Percentiles rank a stretch among this genome's conserved stretches.
phyloP scores from a whole-genome alignment of 2,797 vertebrate genomes.

The Cheracebus regulus region DNA sequence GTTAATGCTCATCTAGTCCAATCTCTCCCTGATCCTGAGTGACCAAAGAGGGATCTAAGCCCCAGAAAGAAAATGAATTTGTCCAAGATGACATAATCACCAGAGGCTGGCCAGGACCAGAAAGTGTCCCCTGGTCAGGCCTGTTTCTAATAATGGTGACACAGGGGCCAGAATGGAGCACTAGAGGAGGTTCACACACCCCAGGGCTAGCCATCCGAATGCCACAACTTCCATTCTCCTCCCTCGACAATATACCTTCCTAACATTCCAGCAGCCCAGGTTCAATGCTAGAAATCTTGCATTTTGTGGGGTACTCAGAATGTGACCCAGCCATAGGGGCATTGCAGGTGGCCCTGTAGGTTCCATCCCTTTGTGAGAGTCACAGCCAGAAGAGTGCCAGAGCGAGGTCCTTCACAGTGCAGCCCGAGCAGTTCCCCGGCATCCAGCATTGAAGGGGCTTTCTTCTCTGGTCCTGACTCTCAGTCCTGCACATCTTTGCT shows the following conservation, averaged over 20 bases:
- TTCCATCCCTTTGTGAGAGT: neutral
- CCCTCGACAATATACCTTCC: neutral
- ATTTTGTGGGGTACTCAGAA: neutral
- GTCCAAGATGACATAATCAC: neutral
- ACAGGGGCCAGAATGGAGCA: neutral
- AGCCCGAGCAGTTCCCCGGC: fast-evolving
- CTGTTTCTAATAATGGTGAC: neutral
- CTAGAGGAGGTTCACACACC: neutral
- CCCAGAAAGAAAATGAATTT: neutral
- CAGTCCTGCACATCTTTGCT: neutral
- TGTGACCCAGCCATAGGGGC: neutral
- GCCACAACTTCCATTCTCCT: neutral
- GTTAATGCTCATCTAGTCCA: neutral
- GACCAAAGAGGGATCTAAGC: neutral
- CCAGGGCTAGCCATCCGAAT: neutral
- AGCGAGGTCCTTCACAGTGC: neutral
- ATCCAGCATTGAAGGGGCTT: neutral
- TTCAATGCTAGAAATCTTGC: neutral
- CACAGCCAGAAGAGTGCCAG: neutral
- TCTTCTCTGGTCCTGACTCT: neutral
- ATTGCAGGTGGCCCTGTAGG: no score
- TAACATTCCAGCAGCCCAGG: neutral
- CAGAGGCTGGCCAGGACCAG: neutral
- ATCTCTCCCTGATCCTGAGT: neutral
- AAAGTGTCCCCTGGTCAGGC: neutral